phyloP scores from a whole-genome alignment of 1,140 invertebrate species.

The Metaphire vulgaris region DNA sequence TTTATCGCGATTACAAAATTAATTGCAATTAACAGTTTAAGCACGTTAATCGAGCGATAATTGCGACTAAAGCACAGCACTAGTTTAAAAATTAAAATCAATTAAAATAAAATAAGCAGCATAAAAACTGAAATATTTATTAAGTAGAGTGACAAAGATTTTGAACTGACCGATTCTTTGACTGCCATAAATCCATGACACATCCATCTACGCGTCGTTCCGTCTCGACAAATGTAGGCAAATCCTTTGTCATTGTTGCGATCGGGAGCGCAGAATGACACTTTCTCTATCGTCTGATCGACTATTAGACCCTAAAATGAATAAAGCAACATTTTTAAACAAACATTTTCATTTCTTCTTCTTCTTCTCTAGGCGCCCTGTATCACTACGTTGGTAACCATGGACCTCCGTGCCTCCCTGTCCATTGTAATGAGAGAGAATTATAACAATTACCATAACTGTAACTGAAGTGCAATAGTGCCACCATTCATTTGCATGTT shows the following conservation, averaged over 20 bases:
- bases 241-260: conserved; percentile 96
- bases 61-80: too few relatives aligned
- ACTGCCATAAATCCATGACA: conserved; percentile 95
- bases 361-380: not conserved
- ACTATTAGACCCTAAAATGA: conserved; percentile 74
- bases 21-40: too few relatives aligned
- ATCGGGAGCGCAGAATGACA: conserved; percentile 98
- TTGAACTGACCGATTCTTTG: conserved; percentile 76
- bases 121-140: too few relatives aligned
- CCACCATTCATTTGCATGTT: too few relatives aligned
- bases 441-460: not conserved
- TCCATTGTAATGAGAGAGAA: not conserved
- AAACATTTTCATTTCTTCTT: conserved; percentile 6
- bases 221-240: conserved; percentile 81
- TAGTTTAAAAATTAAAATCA: too few relatives aligned
- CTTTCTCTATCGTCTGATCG: conserved; percentile 99
- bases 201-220: conserved; percentile 87
- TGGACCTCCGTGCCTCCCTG: too few relatives aligned
- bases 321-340: not conserved
- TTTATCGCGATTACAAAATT: too few relatives aligned
- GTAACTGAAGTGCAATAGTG: too few relatives aligned
- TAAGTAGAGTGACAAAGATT: too few relatives aligned
- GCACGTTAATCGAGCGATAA: too few relatives aligned
- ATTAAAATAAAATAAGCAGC: too few relatives aligned
- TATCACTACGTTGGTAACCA: too few relatives aligned